Conservation (phyloP, 2,113 vertebrate species). For the Theristicus caerulescens region DNA sequence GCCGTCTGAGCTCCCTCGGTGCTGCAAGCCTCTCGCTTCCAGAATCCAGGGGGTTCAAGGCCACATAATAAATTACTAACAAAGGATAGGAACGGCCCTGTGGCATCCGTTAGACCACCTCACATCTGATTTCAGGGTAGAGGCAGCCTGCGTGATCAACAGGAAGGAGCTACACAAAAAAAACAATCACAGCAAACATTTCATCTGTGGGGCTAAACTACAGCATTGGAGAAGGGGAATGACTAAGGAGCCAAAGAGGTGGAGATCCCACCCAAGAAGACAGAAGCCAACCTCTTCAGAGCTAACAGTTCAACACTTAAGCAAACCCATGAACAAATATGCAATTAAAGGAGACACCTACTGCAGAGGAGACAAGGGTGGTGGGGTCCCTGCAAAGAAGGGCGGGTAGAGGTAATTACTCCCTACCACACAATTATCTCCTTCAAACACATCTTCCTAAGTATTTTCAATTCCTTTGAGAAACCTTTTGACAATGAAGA, state of each 20-base stretch:
- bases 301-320: neutral
- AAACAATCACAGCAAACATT: neutral
- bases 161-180: neutral
- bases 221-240: neutral
- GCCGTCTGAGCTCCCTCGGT: rapidly evolving
- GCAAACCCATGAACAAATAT: neutral
- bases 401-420: neutral
- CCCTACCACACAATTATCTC: neutral
- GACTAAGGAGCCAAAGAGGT: neutral
- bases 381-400: neutral
- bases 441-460: neutral
- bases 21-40: neutral
- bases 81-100: neutral
- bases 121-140: neutral
- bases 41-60: neutral
- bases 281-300: neutral
- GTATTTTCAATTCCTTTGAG: neutral
- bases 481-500: neutral
- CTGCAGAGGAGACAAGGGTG: neutral
- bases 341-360: neutral
- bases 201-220: neutral
- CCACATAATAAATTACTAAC: neutral
- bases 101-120: neutral
- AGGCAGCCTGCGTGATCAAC: neutral
- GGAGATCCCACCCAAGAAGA: neutral